Percentiles rank a stretch among this genome's conserved stretches.
Conservation (phyloP, 2,797 vertebrate genomes). For the Pseudopleuronectes americanus region DNA sequence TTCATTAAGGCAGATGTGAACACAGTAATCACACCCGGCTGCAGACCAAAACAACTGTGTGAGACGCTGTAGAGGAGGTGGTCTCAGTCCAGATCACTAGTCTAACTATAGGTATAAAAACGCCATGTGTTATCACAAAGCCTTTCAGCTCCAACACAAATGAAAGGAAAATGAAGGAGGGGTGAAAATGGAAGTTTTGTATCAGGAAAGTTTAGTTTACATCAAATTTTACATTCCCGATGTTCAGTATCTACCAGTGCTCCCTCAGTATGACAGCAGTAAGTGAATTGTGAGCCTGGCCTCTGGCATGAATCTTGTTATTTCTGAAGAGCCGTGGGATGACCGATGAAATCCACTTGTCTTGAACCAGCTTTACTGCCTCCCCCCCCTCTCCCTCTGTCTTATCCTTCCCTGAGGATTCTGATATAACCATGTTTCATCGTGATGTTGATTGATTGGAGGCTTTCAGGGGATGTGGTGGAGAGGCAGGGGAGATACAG, state of each 20-base stretch:
- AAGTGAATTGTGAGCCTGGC: slow-evolving; percentile 15
- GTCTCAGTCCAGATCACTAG: no score
- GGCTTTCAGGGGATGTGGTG: slow-evolving; percentile 39
- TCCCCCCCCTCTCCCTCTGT: slow-evolving; percentile 18
- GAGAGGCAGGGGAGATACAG: slow-evolving; percentile 20
- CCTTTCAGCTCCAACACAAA: no score
- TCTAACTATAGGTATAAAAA: no score
- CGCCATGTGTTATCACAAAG: no score
- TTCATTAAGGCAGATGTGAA: not conserved
- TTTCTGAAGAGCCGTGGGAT: slow-evolving; percentile 24
- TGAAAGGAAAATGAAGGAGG: no score
- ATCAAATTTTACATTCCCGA: no score
- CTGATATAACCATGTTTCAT: slow-evolving; percentile 29
- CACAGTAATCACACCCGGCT: not conserved
- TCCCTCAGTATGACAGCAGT: not conserved
- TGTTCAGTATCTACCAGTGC: not conserved
- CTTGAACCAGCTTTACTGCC: slow-evolving; percentile 20
- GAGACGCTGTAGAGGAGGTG: no score
- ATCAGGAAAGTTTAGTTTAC: no score
- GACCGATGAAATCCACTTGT: slow-evolving; percentile 24
- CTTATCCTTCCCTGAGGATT: slow-evolving; percentile 37
- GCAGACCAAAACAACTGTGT: not conserved
- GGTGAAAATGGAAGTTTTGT: no score
- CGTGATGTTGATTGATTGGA: slow-evolving; percentile 56
- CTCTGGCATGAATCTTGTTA: slow-evolving; percentile 14